Evolutionary conservation across 2,888 invertebrate genomes (phyloP).

Genomic region (Campoplex capitator): DNA sequence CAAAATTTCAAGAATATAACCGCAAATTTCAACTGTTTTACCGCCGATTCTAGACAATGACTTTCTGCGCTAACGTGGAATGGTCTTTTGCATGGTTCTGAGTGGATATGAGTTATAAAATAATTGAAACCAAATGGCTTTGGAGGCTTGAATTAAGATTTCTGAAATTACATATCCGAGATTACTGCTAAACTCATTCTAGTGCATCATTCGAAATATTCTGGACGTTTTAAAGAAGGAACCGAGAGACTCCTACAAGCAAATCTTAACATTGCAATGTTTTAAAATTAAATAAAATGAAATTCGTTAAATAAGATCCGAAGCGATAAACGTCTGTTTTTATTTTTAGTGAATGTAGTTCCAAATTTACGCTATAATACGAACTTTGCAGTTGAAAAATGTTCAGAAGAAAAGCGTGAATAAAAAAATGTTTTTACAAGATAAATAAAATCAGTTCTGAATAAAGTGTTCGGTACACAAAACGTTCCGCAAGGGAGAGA

Average conservation of each 20-base stretch:
- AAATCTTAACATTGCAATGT: not conserved
- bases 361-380: too few species aligned
- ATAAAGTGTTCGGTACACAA: not conserved
- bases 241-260: not conserved
- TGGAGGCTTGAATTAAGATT: not conserved
- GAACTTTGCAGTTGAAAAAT: too few species aligned
- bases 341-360: too few species aligned
- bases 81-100: not conserved
- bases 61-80: not conserved
- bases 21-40: not conserved
- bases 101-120: not conserved
- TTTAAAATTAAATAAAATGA: not conserved
- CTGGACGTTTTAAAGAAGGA: not conserved
- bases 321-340: not conserved
- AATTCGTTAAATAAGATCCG: not conserved
- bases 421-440: too few species aligned
- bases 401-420: too few species aligned
- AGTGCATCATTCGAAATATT: not conserved
- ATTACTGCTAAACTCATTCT: not conserved
- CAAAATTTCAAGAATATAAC: not conserved
- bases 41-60: not conserved
- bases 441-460: too few species aligned
- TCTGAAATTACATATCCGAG: not conserved
- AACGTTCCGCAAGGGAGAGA: not conserved
- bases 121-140: not conserved